phyloP scores from a whole-genome alignment of 1,140 invertebrate species.

The Holotrichia oblita region DNA sequence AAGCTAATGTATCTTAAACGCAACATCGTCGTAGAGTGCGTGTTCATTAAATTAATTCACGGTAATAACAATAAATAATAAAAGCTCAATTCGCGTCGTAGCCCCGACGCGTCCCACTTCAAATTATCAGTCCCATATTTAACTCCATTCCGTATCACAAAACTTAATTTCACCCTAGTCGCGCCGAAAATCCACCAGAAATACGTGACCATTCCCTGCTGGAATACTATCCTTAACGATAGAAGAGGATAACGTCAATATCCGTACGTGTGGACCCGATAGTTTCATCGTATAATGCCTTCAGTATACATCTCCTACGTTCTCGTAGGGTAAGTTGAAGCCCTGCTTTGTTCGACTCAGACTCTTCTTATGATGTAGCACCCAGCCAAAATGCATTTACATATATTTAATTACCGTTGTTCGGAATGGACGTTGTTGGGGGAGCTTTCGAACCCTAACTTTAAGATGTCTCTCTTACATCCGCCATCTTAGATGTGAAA shows the following conservation, averaged over 20 bases:
- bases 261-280: not conserved
- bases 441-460: conserved; percentile 32
- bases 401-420: conserved; percentile 54
- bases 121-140: conserved; percentile 34
- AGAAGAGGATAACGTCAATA: not conserved
- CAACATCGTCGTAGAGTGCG: not conserved
- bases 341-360: not conserved
- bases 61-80: conserved; percentile 23
- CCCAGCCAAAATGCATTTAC: conserved; percentile 53
- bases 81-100: conserved; percentile 19
- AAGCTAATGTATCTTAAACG: conserved; percentile 17
- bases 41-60: conserved; percentile 26
- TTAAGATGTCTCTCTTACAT: conserved; percentile 49
- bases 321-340: not conserved
- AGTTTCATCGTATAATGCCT: conserved; percentile 1
- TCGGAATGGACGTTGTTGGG: conserved; percentile 42
- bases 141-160: conserved; percentile 35
- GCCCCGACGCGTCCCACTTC: conserved; percentile 26
- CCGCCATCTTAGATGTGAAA: conserved; percentile 50
- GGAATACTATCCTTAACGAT: too few relatives aligned
- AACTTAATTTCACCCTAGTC: conserved; percentile 31
- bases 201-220: not conserved
- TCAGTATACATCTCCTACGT: not conserved
- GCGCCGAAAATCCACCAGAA: not conserved
- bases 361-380: conserved; percentile 43